Conservation (phyloP, 2,797 vertebrate genomes). For the Jordanella pulchra region DNA sequence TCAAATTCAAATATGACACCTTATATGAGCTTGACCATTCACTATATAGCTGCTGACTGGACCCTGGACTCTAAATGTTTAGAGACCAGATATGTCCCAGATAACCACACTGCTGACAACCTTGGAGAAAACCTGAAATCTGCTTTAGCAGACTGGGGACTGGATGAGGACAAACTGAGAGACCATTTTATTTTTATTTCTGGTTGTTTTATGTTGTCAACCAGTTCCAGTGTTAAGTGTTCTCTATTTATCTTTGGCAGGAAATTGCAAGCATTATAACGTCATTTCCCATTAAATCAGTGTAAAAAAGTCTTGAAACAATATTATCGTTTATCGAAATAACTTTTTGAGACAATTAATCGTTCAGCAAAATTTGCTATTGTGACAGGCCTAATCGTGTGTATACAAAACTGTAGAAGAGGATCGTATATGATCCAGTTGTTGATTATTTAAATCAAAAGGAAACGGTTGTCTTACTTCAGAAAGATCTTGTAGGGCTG, state of each 20-base stretch:
- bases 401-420: background rate
- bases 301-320: too few species aligned
- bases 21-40: constrained; percentile 2
- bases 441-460: background rate
- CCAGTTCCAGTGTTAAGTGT: too few species aligned
- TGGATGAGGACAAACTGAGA: too few species aligned
- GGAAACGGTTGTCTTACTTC: background rate
- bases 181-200: too few species aligned
- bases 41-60: background rate
- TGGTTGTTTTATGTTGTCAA: too few species aligned
- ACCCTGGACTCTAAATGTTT: background rate
- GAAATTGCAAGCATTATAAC: too few species aligned
- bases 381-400: too few species aligned
- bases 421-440: background rate
- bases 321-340: too few species aligned
- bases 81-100: background rate
- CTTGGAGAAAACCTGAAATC: background rate
- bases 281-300: too few species aligned
- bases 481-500: background rate
- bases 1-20: background rate
- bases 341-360: too few species aligned
- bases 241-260: too few species aligned
- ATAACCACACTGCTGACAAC: background rate
- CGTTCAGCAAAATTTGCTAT: too few species aligned
- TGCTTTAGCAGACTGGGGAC: constrained; percentile 2